Evolutionary conservation across 2,113 vertebrate genomes (phyloP).

Genomic region (Microtus pennsylvanicus): DNA sequence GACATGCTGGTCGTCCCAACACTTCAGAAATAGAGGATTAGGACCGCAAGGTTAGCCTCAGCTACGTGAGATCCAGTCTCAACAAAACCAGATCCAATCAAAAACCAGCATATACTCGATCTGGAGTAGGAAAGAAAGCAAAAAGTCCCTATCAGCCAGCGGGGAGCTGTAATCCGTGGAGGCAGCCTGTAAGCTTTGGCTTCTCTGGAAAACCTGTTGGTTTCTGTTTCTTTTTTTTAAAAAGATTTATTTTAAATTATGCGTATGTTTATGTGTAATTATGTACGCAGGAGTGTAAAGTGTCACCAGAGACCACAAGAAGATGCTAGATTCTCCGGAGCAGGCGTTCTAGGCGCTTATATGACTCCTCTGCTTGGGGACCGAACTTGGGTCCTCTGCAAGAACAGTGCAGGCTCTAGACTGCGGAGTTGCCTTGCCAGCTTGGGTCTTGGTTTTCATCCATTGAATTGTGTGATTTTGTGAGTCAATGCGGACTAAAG

Average conservation of each 20-base stretch:
- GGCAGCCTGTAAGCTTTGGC: fast-evolving
- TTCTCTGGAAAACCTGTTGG: not conserved
- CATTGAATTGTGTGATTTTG: not conserved
- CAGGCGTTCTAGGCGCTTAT: not conserved
- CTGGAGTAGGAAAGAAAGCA: not conserved
- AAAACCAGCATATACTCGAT: not conserved
- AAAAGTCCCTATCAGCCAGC: fast-evolving
- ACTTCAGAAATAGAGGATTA: not conserved
- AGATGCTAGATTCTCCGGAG: not conserved
- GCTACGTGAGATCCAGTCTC: not conserved
- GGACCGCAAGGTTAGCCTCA: not conserved
- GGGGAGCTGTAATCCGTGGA: not conserved
- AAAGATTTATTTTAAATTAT: not conserved
- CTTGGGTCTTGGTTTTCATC: not conserved
- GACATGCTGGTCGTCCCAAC: not conserved
- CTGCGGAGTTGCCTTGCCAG: not conserved
- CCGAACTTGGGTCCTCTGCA: not conserved
- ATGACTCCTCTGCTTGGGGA: not conserved
- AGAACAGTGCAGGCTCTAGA: not conserved
- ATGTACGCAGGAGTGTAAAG: not conserved
- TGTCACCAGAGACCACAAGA: not conserved
- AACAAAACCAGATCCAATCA: not conserved
- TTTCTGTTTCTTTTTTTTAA: not conserved
- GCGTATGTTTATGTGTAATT: no score
- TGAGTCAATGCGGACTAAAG: not conserved